A percentile compares a stretch with the other conserved stretches of the same genome.
Evolutionary conservation across 2,113 vertebrate genomes (phyloP).

Genomic region (Saguinus midas): DNA sequence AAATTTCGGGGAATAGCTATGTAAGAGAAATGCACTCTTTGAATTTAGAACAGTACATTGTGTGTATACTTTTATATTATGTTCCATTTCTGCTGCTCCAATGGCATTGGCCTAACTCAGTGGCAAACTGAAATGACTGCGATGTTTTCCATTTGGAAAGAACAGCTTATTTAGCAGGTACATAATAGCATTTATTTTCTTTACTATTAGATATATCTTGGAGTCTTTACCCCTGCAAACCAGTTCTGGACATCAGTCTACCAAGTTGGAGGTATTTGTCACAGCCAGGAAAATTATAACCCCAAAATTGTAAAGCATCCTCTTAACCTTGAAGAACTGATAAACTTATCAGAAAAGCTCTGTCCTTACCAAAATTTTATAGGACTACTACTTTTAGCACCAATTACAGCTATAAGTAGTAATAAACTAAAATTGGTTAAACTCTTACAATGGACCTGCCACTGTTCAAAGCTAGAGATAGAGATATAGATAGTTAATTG

Average conservation of each 20-base stretch:
- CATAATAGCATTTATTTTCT: constrained; percentile 58
- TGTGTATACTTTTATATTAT: constrained; percentile 51
- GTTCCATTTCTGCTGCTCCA: not conserved
- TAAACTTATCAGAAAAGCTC: constrained; percentile 25
- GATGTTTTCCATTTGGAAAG: constrained; percentile 68
- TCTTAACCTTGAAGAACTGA: constrained; percentile 8
- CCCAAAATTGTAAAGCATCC: not conserved
- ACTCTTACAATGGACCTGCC: not conserved
- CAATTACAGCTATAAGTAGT: not conserved
- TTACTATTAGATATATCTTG: constrained; percentile 54
- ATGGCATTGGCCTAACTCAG: not conserved
- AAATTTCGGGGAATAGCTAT: constrained; percentile 72
- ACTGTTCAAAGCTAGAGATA: not conserved
- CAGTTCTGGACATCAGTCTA: not conserved
- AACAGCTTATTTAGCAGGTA: constrained; percentile 46
- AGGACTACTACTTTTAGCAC: not conserved
- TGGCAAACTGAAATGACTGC: constrained; percentile 43
- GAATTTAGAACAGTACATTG: constrained; percentile 63
- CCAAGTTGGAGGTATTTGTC: constrained; percentile 15
- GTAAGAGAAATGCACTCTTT: constrained; percentile 67
- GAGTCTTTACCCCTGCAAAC: not conserved
- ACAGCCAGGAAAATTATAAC: not conserved
- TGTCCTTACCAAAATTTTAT: not conserved
- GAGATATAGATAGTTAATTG: not conserved
- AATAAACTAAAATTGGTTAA: not conserved